These are phyloP conservation scores for Tridacna gigas DNA, from an alignment of 2,888 invertebrate species.

Conservation along the genomic window DNA sequence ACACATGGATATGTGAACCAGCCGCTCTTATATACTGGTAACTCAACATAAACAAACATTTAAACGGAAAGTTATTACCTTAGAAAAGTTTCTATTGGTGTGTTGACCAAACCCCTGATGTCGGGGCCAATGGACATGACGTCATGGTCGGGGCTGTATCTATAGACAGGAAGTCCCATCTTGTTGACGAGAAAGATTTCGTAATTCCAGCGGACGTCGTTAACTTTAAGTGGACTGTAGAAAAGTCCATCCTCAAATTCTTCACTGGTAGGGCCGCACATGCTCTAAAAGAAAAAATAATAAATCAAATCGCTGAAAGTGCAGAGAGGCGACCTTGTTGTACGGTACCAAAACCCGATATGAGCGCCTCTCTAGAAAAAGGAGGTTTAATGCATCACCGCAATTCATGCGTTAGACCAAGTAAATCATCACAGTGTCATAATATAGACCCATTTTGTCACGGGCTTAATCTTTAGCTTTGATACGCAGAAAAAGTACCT, in stretches of 20 bases:
- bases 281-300: conserved; percentile 50
- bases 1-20: too few relatives aligned
- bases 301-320: not conserved
- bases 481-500: too few relatives aligned
- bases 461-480: too few relatives aligned
- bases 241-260: conserved; percentile 65
- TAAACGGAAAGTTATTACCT: not conserved
- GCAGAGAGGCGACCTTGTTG: too few relatives aligned
- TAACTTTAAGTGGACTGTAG: conserved; percentile 70
- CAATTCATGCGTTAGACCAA: too few relatives aligned
- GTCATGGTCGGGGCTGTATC: conserved; percentile 42
- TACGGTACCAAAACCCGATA: too few relatives aligned
- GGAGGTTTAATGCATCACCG: too few relatives aligned
- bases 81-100: conserved; percentile 1
- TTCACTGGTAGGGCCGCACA: conserved; percentile 70
- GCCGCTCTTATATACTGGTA: too few relatives aligned
- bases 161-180: conserved; percentile 56
- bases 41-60: too few relatives aligned
- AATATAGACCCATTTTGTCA: too few relatives aligned
- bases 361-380: too few relatives aligned
- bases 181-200: conserved; percentile 75
- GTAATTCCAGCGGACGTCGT: conserved; percentile 78
- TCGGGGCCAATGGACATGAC: conserved; percentile 40
- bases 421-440: too few relatives aligned
- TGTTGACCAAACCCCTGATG: conserved; percentile 31